Evolutionary conservation across 2,797 vertebrate species (phyloP).

Genomic region (Crenuchus spilurus): DNA sequence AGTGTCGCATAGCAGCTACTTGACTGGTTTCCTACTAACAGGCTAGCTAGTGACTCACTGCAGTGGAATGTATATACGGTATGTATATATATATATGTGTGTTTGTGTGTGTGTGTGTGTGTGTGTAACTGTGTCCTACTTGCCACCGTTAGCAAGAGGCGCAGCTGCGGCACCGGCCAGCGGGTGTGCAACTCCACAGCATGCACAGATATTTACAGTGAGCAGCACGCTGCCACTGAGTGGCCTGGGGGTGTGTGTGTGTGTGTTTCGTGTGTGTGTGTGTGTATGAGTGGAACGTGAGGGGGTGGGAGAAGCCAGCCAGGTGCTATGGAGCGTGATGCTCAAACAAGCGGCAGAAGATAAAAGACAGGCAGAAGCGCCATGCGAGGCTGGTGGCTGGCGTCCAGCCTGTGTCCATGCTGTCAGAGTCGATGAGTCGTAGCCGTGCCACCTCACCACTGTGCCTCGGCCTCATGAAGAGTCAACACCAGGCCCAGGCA

Average conservation of each 20-base stretch:
- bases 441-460: conserved; percentile 10
- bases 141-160: background rate
- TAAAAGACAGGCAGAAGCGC: conserved; percentile 69
- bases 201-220: conserved; percentile 31
- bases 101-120: conserved; percentile 6
- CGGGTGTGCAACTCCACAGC: background rate
- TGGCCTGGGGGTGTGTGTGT: conserved; percentile 3
- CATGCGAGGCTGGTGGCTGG: conserved; percentile 65
- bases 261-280: conserved; percentile 1
- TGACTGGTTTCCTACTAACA: too few species aligned
- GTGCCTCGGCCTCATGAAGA: background rate
- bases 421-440: conserved; percentile 58
- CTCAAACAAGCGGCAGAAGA: conserved; percentile 70
- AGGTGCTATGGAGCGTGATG: conserved; percentile 73
- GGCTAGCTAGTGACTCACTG: background rate
- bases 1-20: background rate
- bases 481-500: background rate
- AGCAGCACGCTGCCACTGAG: background rate
- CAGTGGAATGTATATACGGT: background rate
- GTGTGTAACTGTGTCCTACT: conserved; percentile 15
- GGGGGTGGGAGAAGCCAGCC: conserved; percentile 43
- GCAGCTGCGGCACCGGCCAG: conserved; percentile 19
- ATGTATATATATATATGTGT: conserved; percentile 10
- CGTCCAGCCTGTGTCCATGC: conserved; percentile 61
- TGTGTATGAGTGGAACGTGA: conserved; percentile 3